Conservation (phyloP, 2,888 invertebrate genomes). For the Habroteleia sp. region DNA sequence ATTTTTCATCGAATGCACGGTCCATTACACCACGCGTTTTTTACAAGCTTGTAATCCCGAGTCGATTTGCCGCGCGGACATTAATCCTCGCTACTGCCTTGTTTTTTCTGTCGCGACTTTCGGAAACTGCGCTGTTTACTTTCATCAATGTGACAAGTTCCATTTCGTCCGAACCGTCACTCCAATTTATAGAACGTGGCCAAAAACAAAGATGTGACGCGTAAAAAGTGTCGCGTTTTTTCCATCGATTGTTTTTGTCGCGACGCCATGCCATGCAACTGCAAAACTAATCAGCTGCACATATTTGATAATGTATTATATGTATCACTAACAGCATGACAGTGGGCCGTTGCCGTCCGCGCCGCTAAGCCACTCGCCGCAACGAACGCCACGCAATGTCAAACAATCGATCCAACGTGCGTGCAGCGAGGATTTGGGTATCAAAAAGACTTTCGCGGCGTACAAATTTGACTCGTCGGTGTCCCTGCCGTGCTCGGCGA, state of each 20-base stretch:
- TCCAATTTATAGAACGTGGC: conserved; percentile 27
- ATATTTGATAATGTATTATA: conserved; percentile 71
- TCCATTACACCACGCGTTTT: conserved; percentile 23
- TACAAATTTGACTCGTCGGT: conserved; percentile 72
- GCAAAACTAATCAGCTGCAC: conserved; percentile 59
- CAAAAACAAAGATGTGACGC: conserved; percentile 8
- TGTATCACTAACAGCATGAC: conserved; percentile 84
- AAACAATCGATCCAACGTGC: conserved; percentile 68
- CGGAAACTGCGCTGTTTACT: conserved; percentile 39
- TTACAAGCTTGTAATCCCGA: conserved; percentile 26
- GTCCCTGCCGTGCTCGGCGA: conserved; percentile 73
- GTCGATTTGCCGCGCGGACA: conserved; percentile 21
- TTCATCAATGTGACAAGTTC: conserved; percentile 42
- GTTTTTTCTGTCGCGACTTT: conserved; percentile 28
- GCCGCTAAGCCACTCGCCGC: conserved; percentile 72
- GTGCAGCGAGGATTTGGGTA: conserved; percentile 70
- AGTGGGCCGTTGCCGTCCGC: conserved; percentile 71
- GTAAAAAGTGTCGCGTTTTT: conserved; percentile 6
- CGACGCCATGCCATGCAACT: conserved; percentile 67
- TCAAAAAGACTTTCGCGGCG: conserved; percentile 70
- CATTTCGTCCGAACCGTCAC: conserved; percentile 33
- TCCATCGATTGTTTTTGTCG: conserved; percentile 10
- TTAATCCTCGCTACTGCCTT: conserved; percentile 19
- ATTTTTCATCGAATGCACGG: conserved; percentile 26
- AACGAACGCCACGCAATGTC: conserved; percentile 68